phyloP scores from a whole-genome alignment of 2,797 vertebrate species.

The Rhinophrynus dorsalis region DNA sequence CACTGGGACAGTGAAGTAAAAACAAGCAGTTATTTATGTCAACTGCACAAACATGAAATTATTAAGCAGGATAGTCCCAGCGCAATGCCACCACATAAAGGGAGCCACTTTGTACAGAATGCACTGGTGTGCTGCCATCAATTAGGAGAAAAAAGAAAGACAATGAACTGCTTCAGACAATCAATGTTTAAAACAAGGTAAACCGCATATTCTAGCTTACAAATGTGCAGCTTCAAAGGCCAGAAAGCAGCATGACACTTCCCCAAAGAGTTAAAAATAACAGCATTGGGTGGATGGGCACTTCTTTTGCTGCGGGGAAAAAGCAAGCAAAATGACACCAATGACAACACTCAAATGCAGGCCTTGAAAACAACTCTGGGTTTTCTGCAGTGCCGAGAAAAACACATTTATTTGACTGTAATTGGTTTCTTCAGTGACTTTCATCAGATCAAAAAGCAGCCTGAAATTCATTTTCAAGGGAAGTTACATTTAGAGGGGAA shows the following conservation, averaged over 20 bases:
- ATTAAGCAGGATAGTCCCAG: slow-evolving; percentile 2
- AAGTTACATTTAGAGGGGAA: slow-evolving; percentile 44
- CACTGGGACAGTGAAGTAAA: too few relatives aligned
- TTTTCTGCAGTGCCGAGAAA: not conserved
- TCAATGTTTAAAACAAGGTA: not conserved
- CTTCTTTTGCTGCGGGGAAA: not conserved
- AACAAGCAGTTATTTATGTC: too few relatives aligned
- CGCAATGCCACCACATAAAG: not conserved
- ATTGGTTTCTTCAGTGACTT: slow-evolving; percentile 50
- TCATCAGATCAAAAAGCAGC: slow-evolving; percentile 52
- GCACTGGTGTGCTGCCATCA: not conserved
- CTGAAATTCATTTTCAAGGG: slow-evolving; percentile 58
- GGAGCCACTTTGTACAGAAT: not conserved
- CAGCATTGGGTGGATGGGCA: not conserved
- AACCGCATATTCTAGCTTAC: not conserved
- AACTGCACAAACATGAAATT: too few relatives aligned
- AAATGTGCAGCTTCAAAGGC: slow-evolving; percentile 9
- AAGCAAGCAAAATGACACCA: not conserved
- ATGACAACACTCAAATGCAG: not conserved
- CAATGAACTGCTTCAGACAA: not conserved
- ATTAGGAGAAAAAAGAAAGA: not conserved
- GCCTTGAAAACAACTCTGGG: not conserved
- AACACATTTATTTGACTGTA: not conserved
- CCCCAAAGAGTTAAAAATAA: slow-evolving; percentile 22
- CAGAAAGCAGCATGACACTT: slow-evolving; percentile 1